Conservation (phyloP, 2,797 vertebrate genomes). For the Darevskia nairensis region DNA sequence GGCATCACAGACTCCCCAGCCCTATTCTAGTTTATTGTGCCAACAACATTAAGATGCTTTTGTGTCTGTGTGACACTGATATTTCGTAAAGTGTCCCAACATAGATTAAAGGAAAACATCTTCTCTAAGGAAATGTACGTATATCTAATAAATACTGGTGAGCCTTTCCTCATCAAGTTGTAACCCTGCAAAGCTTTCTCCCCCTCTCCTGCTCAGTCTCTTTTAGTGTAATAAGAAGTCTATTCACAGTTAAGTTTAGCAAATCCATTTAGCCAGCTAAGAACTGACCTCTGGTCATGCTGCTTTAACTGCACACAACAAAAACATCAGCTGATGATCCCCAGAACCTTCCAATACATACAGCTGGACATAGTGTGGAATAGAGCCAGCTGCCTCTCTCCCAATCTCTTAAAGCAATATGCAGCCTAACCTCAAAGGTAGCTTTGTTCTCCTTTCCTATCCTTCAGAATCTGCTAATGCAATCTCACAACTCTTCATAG, state of each 20-base stretch:
- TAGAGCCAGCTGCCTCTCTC: slow-evolving; percentile 27
- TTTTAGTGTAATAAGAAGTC: slow-evolving; percentile 31
- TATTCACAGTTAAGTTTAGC: background rate
- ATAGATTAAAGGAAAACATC: background rate
- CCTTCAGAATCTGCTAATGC: background rate
- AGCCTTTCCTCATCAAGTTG: background rate
- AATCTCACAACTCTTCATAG: background rate
- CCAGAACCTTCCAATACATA: slow-evolving; percentile 47
- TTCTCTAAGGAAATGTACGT: background rate
- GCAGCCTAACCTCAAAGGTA: background rate
- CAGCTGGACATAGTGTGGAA: slow-evolving; percentile 6
- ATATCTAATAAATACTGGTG: background rate
- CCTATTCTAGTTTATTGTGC: background rate
- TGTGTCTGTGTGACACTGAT: background rate
- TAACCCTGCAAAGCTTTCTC: background rate
- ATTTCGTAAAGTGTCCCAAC: rapidly evolving
- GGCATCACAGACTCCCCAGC: too few species aligned
- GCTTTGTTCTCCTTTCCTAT: slow-evolving; percentile 12
- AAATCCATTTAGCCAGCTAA: background rate
- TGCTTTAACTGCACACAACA: slow-evolving; percentile 55
- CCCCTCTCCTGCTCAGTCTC: background rate
- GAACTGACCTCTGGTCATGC: background rate
- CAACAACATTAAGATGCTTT: background rate
- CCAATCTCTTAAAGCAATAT: slow-evolving; percentile 35
- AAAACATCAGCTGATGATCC: slow-evolving; percentile 61